A percentile compares a stretch with the other conserved stretches of the same genome.
phyloP scores from a whole-genome alignment of 2,113 vertebrate species.

The Myrmecobius fasciatus region DNA sequence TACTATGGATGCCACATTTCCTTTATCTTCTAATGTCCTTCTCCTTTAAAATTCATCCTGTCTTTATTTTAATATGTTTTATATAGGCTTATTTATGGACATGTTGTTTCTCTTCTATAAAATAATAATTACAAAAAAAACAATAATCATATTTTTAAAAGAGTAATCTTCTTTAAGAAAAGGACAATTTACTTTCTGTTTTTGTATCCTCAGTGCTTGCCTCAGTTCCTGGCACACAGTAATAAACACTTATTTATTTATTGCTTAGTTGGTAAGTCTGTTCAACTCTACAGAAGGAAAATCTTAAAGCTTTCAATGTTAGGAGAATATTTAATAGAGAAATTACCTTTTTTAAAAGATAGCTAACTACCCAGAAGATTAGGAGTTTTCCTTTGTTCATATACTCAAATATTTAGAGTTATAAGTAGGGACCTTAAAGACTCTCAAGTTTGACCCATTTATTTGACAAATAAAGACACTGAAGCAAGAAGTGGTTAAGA shows the following conservation, averaged over 20 bases:
- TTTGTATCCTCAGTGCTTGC: background rate
- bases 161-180: background rate
- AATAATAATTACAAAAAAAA: no score
- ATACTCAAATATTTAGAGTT: background rate
- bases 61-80: background rate
- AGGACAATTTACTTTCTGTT: background rate
- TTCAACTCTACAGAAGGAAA: background rate
- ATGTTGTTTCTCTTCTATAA: background rate
- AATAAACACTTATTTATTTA: background rate
- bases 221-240: background rate
- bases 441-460: background rate
- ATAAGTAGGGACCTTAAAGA: background rate
- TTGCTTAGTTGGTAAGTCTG: background rate
- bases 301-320: background rate
- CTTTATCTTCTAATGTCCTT: background rate
- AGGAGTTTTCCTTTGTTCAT: constrained; percentile 39
- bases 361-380: background rate
- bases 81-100: background rate
- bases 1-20: background rate
- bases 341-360: background rate
- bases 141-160: background rate
- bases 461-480: background rate
- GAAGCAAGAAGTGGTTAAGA: background rate
- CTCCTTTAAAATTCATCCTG: background rate
- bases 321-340: constrained; percentile 6